Base-by-base conservation (phyloP, 2,113 vertebrate genomes). In the Pygoscelis antarcticus region DNA sequence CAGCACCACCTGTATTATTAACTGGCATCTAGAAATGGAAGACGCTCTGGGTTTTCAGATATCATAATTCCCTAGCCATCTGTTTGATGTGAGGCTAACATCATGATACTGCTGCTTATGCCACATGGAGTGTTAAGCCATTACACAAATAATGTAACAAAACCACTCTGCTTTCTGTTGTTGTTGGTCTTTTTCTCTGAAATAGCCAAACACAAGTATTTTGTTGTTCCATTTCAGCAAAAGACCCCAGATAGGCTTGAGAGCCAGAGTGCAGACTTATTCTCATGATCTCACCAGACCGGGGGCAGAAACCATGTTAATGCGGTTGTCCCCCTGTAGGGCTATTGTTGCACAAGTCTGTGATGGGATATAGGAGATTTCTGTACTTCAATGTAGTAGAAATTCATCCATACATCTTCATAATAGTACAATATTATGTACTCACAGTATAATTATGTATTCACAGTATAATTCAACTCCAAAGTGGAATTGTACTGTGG, bases 11-110 rank as follows among this genome's bases (percentile, higher is more conserved):
- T 93, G 83, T 80, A 95, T 95, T 93, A 91, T 90, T 93, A 94
- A 94, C 83, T 91, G 66, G 57, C 94, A 90, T 93, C 86, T 55
- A 93, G 90, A 88, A 96, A 79, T 51, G 83, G 86, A 96, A 93
- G 95, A 96, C 91, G 65, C 46, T 89, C n/a, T 1, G 27, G 72
- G 89, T 81, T 94, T 93, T 86, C 87, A 93, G 87, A 93, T 94
- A 94, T 93, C 93, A 94, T 93, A 90, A 94, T 93, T 97, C 75
- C 87, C 81, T n/a, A 61, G 58, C 96, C 96, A 96, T 97, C 96
- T 98, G 97, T 84, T 82, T 96, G 81, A 94, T 86, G 80, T 20
- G 81, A 87, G 88, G 94, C 90, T 95, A 86, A 76, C 86, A 93
- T 85, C 7, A 8, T 57, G 77, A 79, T 71, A 16, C 30, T 87